Evolutionary conservation across 2,113 vertebrate genomes (phyloP).

Genomic region (Spea bombifrons): DNA sequence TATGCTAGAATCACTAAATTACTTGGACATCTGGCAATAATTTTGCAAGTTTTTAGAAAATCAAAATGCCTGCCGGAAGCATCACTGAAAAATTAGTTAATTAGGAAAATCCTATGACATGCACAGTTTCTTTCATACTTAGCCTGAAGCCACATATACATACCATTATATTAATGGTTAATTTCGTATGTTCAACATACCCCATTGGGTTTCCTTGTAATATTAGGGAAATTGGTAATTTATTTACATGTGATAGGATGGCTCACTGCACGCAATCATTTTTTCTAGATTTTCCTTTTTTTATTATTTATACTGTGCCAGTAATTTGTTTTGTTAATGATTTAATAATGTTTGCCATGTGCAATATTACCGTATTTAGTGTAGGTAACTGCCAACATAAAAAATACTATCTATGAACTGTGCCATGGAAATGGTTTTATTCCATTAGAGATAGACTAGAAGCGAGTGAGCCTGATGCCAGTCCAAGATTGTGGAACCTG

Average conservation of each 20-base stretch:
- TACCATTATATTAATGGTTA: constrained; percentile 39
- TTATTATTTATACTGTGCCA: background rate
- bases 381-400: background rate
- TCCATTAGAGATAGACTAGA: too few species aligned
- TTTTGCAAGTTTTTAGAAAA: constrained; percentile 27
- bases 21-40: constrained; percentile 7
- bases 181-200: constrained; percentile 18
- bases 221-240: constrained; percentile 11
- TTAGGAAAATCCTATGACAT: constrained; percentile 37
- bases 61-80: constrained; percentile 29
- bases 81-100: constrained; percentile 35
- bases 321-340: background rate
- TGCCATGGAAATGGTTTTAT: too few species aligned
- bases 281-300: constrained; percentile 26
- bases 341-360: background rate
- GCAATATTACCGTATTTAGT: background rate
- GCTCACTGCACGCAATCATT: constrained; percentile 22
- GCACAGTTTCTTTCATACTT: constrained; percentile 24
- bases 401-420: too few species aligned
- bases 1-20: too few species aligned
- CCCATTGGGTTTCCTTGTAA: constrained; percentile 8
- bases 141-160: constrained; percentile 19
- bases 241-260: constrained; percentile 25
- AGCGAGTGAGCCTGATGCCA: too few species aligned
- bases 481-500: too few species aligned